A percentile compares a stretch with the other conserved stretches of the same genome.
Evolutionary conservation across 2,113 vertebrate species (phyloP).

Genomic region (Toxotes chatareus): DNA sequence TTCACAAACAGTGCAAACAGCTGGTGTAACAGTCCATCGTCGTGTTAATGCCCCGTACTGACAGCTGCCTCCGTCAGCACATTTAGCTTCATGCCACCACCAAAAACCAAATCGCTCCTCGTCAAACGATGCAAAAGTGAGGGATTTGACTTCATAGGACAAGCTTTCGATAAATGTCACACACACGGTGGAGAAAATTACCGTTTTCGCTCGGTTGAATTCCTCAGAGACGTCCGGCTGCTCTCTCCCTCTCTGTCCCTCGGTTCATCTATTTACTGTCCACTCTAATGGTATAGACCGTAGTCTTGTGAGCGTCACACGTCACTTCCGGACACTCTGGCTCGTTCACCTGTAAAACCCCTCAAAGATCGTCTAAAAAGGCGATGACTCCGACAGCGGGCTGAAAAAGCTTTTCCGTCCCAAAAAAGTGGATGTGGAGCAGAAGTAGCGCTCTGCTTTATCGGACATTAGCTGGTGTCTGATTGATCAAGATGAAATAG

Average conservation of each 20-base stretch:
- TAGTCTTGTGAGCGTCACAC: conserved; percentile 63
- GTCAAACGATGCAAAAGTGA: rapidly evolving
- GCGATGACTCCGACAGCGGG: too few species aligned
- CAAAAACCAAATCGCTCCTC: not conserved
- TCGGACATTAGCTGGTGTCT: too few species aligned
- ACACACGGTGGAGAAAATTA: not conserved
- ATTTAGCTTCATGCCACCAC: conserved; percentile 2
- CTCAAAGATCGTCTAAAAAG: conserved; percentile 59
- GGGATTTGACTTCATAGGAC: not conserved
- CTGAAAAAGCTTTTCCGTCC: too few species aligned
- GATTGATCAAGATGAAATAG: too few species aligned
- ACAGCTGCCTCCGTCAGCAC: conserved; percentile 53
- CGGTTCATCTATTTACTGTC: conserved; percentile 59
- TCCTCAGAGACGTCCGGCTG: conserved; percentile 35
- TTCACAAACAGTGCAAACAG: conserved; percentile 27
- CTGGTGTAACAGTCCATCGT: not conserved
- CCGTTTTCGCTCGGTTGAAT: conserved; percentile 35
- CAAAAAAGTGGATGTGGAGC: too few species aligned
- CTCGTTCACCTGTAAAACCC: conserved; percentile 76
- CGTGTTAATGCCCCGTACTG: conserved; percentile 31
- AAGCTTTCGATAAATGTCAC: not conserved
- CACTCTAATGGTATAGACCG: conserved; percentile 51
- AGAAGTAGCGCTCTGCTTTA: too few species aligned
- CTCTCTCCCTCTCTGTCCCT: conserved; percentile 27
- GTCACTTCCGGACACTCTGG: conserved; percentile 80